Evolutionary conservation across 1,140 invertebrate species (phyloP).

Genomic region (Lethrus apterus): DNA sequence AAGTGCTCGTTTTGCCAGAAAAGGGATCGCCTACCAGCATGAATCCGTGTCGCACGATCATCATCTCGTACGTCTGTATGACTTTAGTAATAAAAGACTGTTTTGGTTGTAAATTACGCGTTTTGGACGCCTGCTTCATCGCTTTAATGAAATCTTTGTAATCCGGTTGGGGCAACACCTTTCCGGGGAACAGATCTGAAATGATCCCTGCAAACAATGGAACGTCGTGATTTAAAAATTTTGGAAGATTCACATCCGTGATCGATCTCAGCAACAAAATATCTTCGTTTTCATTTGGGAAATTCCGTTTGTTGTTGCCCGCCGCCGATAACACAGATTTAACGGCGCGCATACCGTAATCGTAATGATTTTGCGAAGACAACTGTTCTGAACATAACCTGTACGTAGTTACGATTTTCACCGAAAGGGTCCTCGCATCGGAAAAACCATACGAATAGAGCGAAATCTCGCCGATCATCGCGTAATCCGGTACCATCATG

Average conservation of each 20-base stretch:
- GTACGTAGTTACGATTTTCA: slow-evolving; percentile 86
- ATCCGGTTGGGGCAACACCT: slow-evolving; percentile 64
- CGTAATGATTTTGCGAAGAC: slow-evolving; percentile 80
- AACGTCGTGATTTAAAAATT: slow-evolving; percentile 83
- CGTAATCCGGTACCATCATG: slow-evolving; percentile 94
- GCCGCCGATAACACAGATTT: slow-evolving; percentile 80
- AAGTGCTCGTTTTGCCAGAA: slow-evolving; percentile 59
- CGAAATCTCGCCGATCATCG: slow-evolving; percentile 85
- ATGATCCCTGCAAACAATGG: slow-evolving; percentile 88
- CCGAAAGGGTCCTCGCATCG: slow-evolving; percentile 68
- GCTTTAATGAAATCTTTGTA: slow-evolving; percentile 58
- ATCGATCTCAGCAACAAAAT: slow-evolving; percentile 75
- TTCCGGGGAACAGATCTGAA: slow-evolving; percentile 82
- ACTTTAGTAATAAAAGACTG: slow-evolving; percentile 65
- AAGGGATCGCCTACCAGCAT: slow-evolving; percentile 75
- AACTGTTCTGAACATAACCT: slow-evolving; percentile 80
- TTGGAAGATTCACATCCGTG: slow-evolving; percentile 88
- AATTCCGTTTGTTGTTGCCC: slow-evolving; percentile 77
- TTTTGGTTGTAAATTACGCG: slow-evolving; percentile 66
- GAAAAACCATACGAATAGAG: slow-evolving; percentile 85
- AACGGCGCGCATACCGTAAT: slow-evolving; percentile 82
- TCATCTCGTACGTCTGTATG: slow-evolving; percentile 72
- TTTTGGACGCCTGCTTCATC: slow-evolving; percentile 44
- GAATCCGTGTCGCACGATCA: slow-evolving; percentile 78
- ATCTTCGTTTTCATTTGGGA: slow-evolving; percentile 73